Evolutionary conservation across 2,113 vertebrate genomes (phyloP).

Genomic region (Forbesichthys papilliferus): DNA sequence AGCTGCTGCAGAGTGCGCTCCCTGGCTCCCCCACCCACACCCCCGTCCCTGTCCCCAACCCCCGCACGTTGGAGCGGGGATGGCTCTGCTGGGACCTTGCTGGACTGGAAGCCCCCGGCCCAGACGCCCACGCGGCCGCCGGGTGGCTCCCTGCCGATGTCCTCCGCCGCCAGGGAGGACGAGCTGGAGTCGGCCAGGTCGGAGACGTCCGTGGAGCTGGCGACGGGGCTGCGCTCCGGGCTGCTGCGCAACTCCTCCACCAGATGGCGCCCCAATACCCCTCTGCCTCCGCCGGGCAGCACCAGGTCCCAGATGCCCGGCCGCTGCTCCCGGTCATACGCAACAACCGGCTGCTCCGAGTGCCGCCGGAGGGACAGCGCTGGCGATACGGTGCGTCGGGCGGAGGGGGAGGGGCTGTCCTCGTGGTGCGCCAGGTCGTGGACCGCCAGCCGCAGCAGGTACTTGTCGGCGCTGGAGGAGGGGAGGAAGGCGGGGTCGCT

Average conservation of each 20-base stretch:
- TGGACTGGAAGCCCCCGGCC: conserved; percentile 44
- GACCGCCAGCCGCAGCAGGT: conserved; percentile 78
- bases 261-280: conserved; percentile 69
- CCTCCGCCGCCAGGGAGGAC: conserved; percentile 69
- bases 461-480: conserved; percentile 90
- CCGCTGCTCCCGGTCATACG: conserved; percentile 52
- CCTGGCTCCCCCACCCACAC: conserved; percentile 1
- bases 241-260: conserved; percentile 85
- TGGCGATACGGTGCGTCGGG: conserved; percentile 54
- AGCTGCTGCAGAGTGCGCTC: conserved; percentile 76
- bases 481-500: conserved; percentile 87
- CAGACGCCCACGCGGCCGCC: conserved; percentile 67
- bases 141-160: conserved; percentile 69
- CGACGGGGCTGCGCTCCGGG: conserved; percentile 75
- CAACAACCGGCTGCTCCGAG: conserved; percentile 70
- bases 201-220: conserved; percentile 78
- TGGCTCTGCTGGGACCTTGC: conserved; percentile 38
- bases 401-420: conserved; percentile 39
- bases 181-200: conserved; percentile 72
- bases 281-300: conserved; percentile 75
- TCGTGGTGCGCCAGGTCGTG: conserved; percentile 79
- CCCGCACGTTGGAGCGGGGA: no score
- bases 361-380: conserved; percentile 73
- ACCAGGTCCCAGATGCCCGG: conserved; percentile 77
- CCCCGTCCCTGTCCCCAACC: no score